Percentiles rank a stretch among this genome's conserved stretches.
Conservation (phyloP, 2,888 invertebrate species). For the Carabus problematicus region DNA sequence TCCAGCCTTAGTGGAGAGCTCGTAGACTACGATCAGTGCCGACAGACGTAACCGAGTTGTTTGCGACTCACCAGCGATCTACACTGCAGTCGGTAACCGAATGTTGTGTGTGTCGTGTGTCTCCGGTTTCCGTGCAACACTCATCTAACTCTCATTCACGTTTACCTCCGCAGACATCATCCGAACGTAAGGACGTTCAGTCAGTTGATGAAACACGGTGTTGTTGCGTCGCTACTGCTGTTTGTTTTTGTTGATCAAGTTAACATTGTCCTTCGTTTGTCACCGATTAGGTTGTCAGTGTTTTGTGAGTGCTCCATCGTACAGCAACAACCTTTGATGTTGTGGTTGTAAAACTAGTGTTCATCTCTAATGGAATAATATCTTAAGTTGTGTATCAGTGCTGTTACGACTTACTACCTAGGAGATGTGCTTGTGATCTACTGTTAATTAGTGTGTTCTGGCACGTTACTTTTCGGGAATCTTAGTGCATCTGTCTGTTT, state of each 20-base stretch:
- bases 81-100: slow-evolving; percentile 1
- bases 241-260: no score
- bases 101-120: slow-evolving; percentile 1
- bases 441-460: slow-evolving; percentile 19
- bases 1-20: neutral
- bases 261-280: no score
- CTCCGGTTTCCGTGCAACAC: neutral
- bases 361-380: no score
- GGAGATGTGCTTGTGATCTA: slow-evolving; percentile 27
- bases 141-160: no score
- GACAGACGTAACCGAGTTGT: slow-evolving; percentile 32
- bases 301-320: no score
- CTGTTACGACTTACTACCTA: neutral
- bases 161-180: no score
- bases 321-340: no score
- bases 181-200: no score
- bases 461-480: slow-evolving; percentile 14
- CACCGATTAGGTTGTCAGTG: no score
- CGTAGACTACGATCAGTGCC: slow-evolving; percentile 17
- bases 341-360: no score
- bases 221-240: no score
- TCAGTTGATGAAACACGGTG: no score
- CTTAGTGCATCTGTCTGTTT: slow-evolving; percentile 31
- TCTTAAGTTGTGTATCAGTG: slow-evolving; percentile 7
- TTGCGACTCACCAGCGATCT: slow-evolving; percentile 1